Evolutionary conservation across 2,797 vertebrate species (phyloP).

Genomic region (Poeciliopsis presidionis): DNA sequence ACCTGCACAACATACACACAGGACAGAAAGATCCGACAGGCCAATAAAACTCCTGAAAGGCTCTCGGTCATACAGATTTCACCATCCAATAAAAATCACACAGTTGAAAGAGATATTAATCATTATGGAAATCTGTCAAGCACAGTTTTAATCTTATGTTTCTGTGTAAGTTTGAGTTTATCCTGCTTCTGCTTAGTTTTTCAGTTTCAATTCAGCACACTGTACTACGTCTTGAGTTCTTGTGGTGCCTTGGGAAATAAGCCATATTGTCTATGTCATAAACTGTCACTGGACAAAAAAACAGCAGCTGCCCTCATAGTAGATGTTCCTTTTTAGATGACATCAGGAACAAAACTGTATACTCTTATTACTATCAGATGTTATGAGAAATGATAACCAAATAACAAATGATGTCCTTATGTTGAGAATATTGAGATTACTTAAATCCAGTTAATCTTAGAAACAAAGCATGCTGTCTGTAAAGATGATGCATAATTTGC

Average conservation of each 20-base stretch:
- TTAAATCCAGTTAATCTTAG: neutral
- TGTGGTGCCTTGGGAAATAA: constrained; percentile 6
- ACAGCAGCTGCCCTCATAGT: neutral
- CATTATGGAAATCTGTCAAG: neutral
- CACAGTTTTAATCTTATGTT: neutral
- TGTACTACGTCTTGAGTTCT: neutral
- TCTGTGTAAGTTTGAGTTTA: neutral
- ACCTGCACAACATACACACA: neutral
- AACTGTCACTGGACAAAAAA: neutral
- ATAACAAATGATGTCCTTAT: neutral
- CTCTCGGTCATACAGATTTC: neutral
- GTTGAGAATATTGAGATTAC: neutral
- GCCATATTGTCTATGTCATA: constrained; percentile 1
- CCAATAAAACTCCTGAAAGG: neutral
- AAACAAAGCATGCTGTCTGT: neutral
- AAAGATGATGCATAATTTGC: neutral
- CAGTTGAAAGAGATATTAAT: neutral
- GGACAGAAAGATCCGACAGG: neutral
- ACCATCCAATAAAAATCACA: neutral
- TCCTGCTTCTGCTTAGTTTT: neutral
- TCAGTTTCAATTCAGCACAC: neutral
- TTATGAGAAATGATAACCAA: neutral
- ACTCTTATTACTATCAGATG: neutral
- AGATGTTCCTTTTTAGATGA: neutral
- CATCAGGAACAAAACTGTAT: neutral